phyloP scores from a whole-genome alignment of 2,888 invertebrate genomes.

The Drosophila heteroneura region DNA sequence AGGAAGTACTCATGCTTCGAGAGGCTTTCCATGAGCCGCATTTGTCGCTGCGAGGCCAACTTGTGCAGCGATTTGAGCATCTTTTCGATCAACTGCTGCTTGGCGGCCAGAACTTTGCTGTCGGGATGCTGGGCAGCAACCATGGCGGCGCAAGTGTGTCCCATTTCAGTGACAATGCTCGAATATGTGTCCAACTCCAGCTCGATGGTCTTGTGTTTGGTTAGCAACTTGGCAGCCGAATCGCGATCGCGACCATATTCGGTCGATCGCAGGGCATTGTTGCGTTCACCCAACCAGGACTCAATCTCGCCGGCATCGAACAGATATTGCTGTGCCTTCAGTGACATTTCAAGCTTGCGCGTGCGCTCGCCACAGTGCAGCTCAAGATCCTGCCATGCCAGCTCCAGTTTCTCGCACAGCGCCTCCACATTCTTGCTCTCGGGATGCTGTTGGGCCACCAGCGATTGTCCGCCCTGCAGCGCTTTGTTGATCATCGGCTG shows the following conservation, averaged over 20 bases:
- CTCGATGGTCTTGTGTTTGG: conserved; percentile 97
- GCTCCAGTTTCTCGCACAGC: conserved; percentile 90
- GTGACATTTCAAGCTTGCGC: conserved; percentile 92
- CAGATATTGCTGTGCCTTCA: conserved; percentile 96
- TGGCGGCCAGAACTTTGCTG: conserved; percentile 91
- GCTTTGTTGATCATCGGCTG: conserved; percentile 94
- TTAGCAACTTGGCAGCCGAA: conserved; percentile 95
- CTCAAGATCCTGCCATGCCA: conserved; percentile 91
- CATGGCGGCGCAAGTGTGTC: conserved; percentile 93
- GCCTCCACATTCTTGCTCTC: conserved; percentile 92
- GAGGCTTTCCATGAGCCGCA: conserved; percentile 95
- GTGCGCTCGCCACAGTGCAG: conserved; percentile 90
- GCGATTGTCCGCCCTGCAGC: conserved; percentile 90
- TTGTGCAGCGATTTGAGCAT: conserved; percentile 93
- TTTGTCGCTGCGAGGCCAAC: conserved; percentile 91
- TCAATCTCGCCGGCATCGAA: conserved; percentile 97
- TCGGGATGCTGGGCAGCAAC: conserved; percentile 93
- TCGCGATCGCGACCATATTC: conserved; percentile 96
- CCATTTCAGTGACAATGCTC: conserved; percentile 96
- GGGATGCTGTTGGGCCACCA: conserved; percentile 92
- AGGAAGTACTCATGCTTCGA: conserved; percentile 96
- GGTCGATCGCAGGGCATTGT: conserved; percentile 91
- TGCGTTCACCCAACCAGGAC: conserved; percentile 95
- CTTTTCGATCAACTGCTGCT: conserved; percentile 91
- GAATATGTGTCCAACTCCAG: conserved; percentile 96